These are phyloP conservation scores for Brachylomia viminalis DNA, from an alignment of 2,888 invertebrate genomes.

Conservation along the genomic window DNA sequence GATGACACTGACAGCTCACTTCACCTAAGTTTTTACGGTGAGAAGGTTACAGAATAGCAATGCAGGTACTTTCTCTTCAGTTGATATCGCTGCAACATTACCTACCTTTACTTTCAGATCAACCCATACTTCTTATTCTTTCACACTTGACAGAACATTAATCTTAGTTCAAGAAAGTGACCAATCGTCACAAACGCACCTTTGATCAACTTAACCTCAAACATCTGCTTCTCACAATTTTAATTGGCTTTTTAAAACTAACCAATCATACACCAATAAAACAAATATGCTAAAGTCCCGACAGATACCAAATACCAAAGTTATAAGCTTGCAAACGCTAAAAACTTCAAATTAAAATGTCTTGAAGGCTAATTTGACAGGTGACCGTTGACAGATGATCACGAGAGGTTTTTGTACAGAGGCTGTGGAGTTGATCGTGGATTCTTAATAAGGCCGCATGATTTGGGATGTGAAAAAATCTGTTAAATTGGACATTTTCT, in stretches of 20 bases:
- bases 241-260: constrained; percentile 69
- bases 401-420: constrained; percentile 67
- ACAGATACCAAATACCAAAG: constrained; percentile 60
- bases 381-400: constrained; percentile 80
- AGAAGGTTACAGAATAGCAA: no score
- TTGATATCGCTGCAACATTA: background rate
- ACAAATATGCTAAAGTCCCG: constrained; percentile 65
- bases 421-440: constrained; percentile 63
- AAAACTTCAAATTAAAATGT: constrained; percentile 80
- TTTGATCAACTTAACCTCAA: constrained; percentile 45
- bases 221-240: constrained; percentile 68
- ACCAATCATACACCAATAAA: constrained; percentile 73
- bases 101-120: constrained; percentile 16
- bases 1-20: no score
- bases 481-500: constrained; percentile 60
- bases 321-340: constrained; percentile 65
- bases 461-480: constrained; percentile 50
- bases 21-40: no score
- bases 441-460: constrained; percentile 49
- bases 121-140: constrained; percentile 15
- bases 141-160: constrained; percentile 23
- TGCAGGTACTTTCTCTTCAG: constrained; percentile 2
- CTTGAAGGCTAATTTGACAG: constrained; percentile 77
- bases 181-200: constrained; percentile 26
- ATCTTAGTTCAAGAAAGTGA: constrained; percentile 32